These are phyloP conservation scores for Mallateleia sp. DNA, from an alignment of 2,888 invertebrate species.

Conservation along the genomic window DNA sequence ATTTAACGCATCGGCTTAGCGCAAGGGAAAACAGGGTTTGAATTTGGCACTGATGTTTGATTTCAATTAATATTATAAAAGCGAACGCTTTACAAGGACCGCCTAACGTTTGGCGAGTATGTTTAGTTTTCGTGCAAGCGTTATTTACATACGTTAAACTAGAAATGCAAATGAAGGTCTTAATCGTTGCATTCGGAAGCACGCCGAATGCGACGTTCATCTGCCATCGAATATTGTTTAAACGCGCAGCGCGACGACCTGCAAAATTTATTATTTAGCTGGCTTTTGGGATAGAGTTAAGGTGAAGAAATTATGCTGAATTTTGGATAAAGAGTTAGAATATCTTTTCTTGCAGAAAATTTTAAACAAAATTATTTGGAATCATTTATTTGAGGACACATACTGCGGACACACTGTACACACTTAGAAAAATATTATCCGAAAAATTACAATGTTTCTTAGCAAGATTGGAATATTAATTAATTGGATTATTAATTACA, in stretches of 20 bases:
- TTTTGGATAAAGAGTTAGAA: too few species aligned
- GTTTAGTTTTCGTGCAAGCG: slow-evolving; percentile 73
- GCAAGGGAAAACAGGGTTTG: slow-evolving; percentile 60
- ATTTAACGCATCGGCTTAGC: slow-evolving; percentile 80
- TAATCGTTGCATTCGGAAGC: slow-evolving; percentile 73
- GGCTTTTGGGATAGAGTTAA: too few species aligned
- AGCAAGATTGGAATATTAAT: too few species aligned
- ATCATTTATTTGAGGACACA: too few species aligned
- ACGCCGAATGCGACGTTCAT: slow-evolving; percentile 66
- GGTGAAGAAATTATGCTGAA: too few species aligned
- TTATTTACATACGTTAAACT: slow-evolving; percentile 77
- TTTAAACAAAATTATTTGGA: too few species aligned
- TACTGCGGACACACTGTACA: too few species aligned
- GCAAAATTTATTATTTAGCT: slow-evolving; percentile 59
- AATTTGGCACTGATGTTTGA: slow-evolving; percentile 82
- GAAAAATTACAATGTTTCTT: too few species aligned
- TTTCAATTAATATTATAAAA: slow-evolving; percentile 85
- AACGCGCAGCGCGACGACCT: slow-evolving; percentile 38
- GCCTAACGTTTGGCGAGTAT: slow-evolving; percentile 68
- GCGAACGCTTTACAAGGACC: slow-evolving; percentile 75
- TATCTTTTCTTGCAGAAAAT: background rate
- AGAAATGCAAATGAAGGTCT: slow-evolving; percentile 76
- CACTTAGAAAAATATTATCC: too few species aligned
- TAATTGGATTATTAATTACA: too few species aligned
- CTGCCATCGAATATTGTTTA: slow-evolving; percentile 71